phyloP scores from a whole-genome alignment of 2,113 vertebrate genomes.

The Hoplias malabaricus region DNA sequence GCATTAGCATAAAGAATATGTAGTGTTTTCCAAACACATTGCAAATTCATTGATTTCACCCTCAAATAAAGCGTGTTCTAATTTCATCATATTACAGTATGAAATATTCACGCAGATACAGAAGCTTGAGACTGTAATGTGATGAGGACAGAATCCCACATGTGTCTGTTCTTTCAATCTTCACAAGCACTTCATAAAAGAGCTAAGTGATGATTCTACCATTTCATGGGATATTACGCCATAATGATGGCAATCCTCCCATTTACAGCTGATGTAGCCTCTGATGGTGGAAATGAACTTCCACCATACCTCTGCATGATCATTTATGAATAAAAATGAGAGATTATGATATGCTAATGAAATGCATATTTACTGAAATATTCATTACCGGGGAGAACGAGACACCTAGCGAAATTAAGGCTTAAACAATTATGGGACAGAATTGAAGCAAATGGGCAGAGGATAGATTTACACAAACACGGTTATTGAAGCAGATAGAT shows the following conservation, averaged over 20 bases:
- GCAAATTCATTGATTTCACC: neutral
- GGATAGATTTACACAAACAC: conserved; percentile 32
- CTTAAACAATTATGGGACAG: conserved; percentile 48
- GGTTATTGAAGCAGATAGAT: conserved; percentile 26
- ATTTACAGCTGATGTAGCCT: conserved; percentile 87
- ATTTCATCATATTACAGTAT: neutral
- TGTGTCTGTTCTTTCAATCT: conserved; percentile 26
- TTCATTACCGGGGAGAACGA: conserved; percentile 55
- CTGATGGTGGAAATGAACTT: conserved; percentile 84
- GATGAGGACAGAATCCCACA: conserved; percentile 6
- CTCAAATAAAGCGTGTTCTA: neutral
- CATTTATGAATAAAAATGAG: conserved; percentile 94
- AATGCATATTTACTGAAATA: conserved; percentile 89
- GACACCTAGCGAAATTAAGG: conserved; percentile 23
- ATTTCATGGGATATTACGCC: conserved; percentile 99
- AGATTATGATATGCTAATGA: conserved; percentile 83
- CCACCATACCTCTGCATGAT: conserved; percentile 78
- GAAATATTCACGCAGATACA: neutral
- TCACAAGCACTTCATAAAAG: conserved; percentile 38
- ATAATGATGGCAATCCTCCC: conserved; percentile 96
- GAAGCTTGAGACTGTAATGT: neutral
- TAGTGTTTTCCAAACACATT: too few species aligned
- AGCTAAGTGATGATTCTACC: conserved; percentile 85
- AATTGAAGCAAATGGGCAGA: conserved; percentile 29
- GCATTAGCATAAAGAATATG: too few species aligned